phyloP scores from a whole-genome alignment of 1,140 invertebrate genomes.

The Calosoma granatense region DNA sequence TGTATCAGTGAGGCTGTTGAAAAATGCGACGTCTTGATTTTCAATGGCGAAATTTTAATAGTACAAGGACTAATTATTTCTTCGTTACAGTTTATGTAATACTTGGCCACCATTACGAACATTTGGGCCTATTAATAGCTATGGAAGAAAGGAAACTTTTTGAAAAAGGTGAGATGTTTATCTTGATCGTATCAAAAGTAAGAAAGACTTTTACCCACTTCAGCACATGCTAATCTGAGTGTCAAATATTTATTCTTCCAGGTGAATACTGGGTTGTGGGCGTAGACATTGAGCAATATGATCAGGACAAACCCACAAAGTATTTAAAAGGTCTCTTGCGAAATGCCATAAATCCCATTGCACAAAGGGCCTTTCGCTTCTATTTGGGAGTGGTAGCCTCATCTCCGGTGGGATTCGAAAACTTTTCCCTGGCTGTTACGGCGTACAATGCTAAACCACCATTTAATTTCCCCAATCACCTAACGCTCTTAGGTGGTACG shows the following conservation, averaged over 20 bases:
- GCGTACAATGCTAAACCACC: constrained; percentile 66
- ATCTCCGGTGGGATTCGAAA: constrained; percentile 57
- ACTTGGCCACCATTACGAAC: constrained; percentile 79
- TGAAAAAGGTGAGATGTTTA: constrained; percentile 54
- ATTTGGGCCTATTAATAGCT: constrained; percentile 71
- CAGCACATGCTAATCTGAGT: too few relatives aligned
- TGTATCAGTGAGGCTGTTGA: too few relatives aligned
- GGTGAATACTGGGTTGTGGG: constrained; percentile 86
- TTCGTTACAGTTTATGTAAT: constrained; percentile 81
- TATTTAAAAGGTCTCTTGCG: constrained; percentile 64
- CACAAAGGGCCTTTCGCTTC: constrained; percentile 51
- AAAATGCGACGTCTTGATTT: too few relatives aligned
- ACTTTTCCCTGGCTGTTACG: constrained; percentile 67
- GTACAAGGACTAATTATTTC: too few relatives aligned
- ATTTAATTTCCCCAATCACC: constrained; percentile 76
- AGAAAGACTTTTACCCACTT: too few relatives aligned
- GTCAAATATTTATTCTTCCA: too few relatives aligned
- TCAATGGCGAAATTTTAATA: too few relatives aligned
- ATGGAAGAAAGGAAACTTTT: constrained; percentile 74
- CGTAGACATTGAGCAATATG: constrained; percentile 81
- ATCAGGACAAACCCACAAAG: constrained; percentile 56
- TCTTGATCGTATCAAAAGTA: background rate
- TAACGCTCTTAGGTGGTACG: constrained; percentile 53
- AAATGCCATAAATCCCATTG: constrained; percentile 43
- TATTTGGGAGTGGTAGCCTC: constrained; percentile 67